Evolutionary conservation across 2,888 invertebrate species (phyloP), one percentile per base, ranked within the genome.

Genomic region (Blastobasis adustella): DNA sequence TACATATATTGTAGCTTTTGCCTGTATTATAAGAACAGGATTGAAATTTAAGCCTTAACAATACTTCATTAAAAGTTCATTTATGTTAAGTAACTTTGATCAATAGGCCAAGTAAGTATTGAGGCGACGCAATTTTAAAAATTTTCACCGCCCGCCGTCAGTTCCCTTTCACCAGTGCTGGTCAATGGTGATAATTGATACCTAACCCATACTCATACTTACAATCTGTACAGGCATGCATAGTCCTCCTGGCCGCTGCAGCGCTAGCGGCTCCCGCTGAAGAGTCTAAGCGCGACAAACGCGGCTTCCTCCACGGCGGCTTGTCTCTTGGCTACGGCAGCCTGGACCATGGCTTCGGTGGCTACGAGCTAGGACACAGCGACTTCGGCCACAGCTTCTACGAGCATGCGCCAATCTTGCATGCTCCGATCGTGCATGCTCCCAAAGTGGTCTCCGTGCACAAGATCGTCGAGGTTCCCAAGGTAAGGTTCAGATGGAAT

Each of bases 391-490:
- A 45, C 48, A 45, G 49, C 47, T 37, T 36, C 4, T 46, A 54
- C 4, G 41, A 46, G 0, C 52, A 51, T 5, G 42, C 49, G 7
- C 52, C 51, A 1, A 45, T 66, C 52, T 39, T 59, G 47, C 59
- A 61, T 52, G 68, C 58, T 5, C 54, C 59, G 46, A 46, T 66
- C 52, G 41, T 59, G 47, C 59, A 61, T 52, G 68, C 58, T 5
- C 54, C 59, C 46, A 58, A 58, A 50, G 45, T 49, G 54, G 56
- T 67, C 44, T 61, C 66, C 9, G 63, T 73, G 48, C 69, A 73
- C 63, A 79, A 73, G 49, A 61, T 76, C 23, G 71, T 78, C 4
- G 64, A 66, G 44, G 73, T 73, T 5, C 80, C 79, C 9, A 73
- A 68, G 73, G 82, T 79, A 54, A 57, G 49, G 23, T 45, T 43